Evolutionary conservation across 2,888 invertebrate species (phyloP), one percentile per base, ranked within the genome.

Genomic region (Papilio gigon): DNA sequence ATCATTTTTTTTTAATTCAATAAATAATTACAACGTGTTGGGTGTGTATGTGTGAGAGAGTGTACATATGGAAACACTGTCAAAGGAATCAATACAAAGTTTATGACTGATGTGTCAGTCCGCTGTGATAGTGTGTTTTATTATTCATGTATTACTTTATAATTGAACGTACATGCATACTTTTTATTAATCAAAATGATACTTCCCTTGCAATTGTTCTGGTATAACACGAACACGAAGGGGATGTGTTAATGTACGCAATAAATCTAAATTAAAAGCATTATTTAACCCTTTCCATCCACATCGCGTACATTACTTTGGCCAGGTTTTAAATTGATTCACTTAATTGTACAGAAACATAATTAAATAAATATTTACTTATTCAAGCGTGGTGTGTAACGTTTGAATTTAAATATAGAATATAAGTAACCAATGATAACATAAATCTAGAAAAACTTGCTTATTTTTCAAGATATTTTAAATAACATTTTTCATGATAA

Each of bases 191-290:
- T 27, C 44, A 56, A 68, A 61, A 69, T 69, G 65, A 69, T 63
- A 63, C 47, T 50, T 58, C 27, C 65, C 20, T 30, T 42, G 27
- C 62, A 65, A 71, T 65, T 74, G 71, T 77, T 76, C 22, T 53
- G 50, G 81, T 81, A 80, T 80, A 76, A 78, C 77, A 75, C 80
- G 77, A 78, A 79, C 80, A 65, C 70, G 67, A 78, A 79, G 77
- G 82, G 74, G 78, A 72, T 78, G 77, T 76, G 76, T 78, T 80
- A 78, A 79, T 82, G 83, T 76, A 79, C 78, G 77, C 82, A 79
- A 87, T 88, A 86, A 84, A 88, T 88, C 84, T 85, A 84, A 84
- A 88, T 87, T 86, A 88, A 82, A 82, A 76, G 80, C 79, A 85
- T 86, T 84, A 87, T 82, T 80, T 78, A 84, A 87, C 86, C 86